phyloP scores from a whole-genome alignment of 2,797 vertebrate species.

The Smutsia temminckii region DNA sequence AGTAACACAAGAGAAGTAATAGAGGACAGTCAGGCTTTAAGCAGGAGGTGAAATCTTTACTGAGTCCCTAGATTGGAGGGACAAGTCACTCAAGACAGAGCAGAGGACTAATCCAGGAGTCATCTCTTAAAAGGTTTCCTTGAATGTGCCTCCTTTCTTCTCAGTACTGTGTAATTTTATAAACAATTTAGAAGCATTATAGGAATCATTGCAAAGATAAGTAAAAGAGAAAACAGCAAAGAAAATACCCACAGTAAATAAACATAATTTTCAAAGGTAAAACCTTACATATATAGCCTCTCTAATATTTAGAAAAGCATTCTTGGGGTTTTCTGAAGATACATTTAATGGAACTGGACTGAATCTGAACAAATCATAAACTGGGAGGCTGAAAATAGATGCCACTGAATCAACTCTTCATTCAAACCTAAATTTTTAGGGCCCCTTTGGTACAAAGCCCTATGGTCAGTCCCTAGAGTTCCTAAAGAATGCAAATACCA shows the following conservation, averaged over 20 bases:
- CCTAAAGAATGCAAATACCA: background rate
- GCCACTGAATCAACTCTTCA: background rate
- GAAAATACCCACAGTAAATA: background rate
- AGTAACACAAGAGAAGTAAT: background rate
- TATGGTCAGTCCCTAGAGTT: background rate
- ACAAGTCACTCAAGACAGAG: background rate
- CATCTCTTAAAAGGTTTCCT: background rate
- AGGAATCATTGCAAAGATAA: conserved; percentile 10
- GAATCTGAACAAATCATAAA: background rate
- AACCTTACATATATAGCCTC: background rate
- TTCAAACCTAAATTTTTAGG: conserved; percentile 7
- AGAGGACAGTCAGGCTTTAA: background rate
- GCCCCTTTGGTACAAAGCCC: background rate
- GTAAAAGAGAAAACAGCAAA: background rate
- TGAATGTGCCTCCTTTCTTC: background rate
- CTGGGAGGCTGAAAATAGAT: background rate
- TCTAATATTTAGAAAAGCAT: background rate
- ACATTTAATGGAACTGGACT: background rate
- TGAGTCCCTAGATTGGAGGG: background rate
- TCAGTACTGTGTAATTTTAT: background rate
- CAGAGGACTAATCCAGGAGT: background rate
- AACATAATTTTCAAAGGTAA: background rate
- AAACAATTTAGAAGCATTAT: background rate
- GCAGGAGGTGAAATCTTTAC: background rate
- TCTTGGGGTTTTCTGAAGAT: background rate